Evolutionary conservation across 2,797 vertebrate species (phyloP), one percentile per base, ranked within the genome.

Genomic region (Coluber constrictor): DNA sequence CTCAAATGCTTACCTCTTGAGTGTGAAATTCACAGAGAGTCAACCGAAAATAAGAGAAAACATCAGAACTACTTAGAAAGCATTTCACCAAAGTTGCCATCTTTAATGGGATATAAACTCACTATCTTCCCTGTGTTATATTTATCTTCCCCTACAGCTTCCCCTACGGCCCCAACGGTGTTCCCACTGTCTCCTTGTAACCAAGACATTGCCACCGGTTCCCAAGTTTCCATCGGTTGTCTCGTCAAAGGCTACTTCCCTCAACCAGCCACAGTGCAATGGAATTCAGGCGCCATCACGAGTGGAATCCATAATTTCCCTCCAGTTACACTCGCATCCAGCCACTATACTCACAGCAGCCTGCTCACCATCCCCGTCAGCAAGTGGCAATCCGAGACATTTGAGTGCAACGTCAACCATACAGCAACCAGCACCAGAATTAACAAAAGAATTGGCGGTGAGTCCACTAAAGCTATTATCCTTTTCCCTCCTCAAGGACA

Each of bases 221-320:
- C 32, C 1, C 0, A 57, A 0, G 0, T 89, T 87, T 90, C 3
- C 0, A 0, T 96, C 20, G 96, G 93, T 10, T 97, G 96, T 91
- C 93, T 97, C 56, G 13, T 94, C 57, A 59, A 0, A 0, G 93
- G 61, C 89, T 97, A 94, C 92, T 93, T 95, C 37, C 96, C 96
- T 0, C 87, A 7, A 8, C 92, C 94, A 0, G 93, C 94, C 59
- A 87, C 29, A 0, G 87, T 94, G n/a, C 7, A 54, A 0, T 94
- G 93, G 93, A 89, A 89, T n/a, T 0, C 60, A 0, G 92, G 18
- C 0, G 4, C 63, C 11, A 54, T 57, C 51, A 55, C 61, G 0
- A 29, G 0, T 0, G 94, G 20, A 1, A 2, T 10, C 15, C 0
- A 10, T 61, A 90, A 83, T 25, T 89, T 95, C 74, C 94, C 93